A percentile compares a stretch with the other conserved stretches of the same genome.
Evolutionary conservation across 2,888 invertebrate species (phyloP).

Genomic region (Macropis europaea): DNA sequence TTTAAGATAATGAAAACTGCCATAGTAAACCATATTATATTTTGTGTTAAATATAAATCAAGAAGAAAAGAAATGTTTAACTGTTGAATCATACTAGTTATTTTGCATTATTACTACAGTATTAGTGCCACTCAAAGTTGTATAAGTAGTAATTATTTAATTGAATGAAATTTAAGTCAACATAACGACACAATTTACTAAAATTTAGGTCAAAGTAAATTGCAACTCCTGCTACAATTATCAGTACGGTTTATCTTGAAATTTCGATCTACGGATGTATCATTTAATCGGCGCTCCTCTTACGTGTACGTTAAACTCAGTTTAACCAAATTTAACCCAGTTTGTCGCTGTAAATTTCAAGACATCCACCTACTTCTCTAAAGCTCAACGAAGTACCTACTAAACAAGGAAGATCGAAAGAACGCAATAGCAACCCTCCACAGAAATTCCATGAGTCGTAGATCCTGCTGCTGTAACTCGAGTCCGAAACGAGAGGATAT

Average conservation of each 20-base stretch:
- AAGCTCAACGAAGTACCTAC: conserved; percentile 13
- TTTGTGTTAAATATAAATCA: too few relatives aligned
- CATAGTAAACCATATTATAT: too few relatives aligned
- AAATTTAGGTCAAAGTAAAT: background rate
- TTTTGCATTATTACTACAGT: too few relatives aligned
- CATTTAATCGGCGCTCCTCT: conserved; percentile 17
- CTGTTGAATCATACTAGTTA: too few relatives aligned
- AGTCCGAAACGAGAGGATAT: conserved; percentile 47
- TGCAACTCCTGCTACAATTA: background rate
- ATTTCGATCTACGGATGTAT: conserved; percentile 13
- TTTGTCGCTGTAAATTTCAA: conserved; percentile 33
- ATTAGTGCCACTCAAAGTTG: too few relatives aligned
- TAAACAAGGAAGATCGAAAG: conserved; percentile 28
- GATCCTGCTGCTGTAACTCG: conserved; percentile 43
- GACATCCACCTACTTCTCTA: background rate
- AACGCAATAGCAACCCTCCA: conserved; percentile 12
- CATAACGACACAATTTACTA: too few relatives aligned
- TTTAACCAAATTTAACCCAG: conserved; percentile 41
- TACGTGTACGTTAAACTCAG: conserved; percentile 8
- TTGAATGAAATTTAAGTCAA: too few relatives aligned
- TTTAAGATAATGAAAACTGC: too few relatives aligned
- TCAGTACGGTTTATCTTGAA: conserved; percentile 14
- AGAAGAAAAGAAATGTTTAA: too few relatives aligned
- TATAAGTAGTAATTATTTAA: too few relatives aligned
- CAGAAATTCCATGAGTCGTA: conserved; percentile 53